Conservation (phyloP, 2,797 vertebrate species). For the Cossypha niveicapilla region DNA sequence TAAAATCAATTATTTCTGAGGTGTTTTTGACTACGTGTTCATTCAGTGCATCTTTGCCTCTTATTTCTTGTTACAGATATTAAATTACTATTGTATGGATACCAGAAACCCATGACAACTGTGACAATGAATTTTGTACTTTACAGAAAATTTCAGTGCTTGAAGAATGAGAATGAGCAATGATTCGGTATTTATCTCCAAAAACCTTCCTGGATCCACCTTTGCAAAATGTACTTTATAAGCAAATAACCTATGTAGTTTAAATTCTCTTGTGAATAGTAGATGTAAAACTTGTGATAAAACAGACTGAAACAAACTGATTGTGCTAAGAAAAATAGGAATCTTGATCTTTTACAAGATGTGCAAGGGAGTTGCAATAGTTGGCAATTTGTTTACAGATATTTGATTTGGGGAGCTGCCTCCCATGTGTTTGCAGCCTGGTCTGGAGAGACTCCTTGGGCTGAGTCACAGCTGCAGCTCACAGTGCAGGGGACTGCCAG, state of each 20-base stretch:
- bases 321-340: background rate
- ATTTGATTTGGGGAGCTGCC: background rate
- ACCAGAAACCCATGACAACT: background rate
- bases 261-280: background rate
- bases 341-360: background rate
- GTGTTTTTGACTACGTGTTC: background rate
- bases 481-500: background rate
- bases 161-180: background rate
- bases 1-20: background rate
- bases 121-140: background rate
- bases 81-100: background rate
- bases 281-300: background rate
- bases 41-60: background rate
- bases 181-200: background rate
- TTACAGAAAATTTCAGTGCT: background rate
- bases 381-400: background rate
- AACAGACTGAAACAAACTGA: background rate
- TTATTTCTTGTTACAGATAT: background rate
- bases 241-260: background rate
- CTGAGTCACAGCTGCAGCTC: rapidly evolving
- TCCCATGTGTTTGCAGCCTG: rapidly evolving
- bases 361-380: background rate
- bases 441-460: background rate
- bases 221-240: background rate
- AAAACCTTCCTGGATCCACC: background rate